Percentiles rank a stretch among this genome's conserved stretches.
phyloP scores from a whole-genome alignment of 2,113 vertebrate species.

The Astatoreochromis straeleni region DNA sequence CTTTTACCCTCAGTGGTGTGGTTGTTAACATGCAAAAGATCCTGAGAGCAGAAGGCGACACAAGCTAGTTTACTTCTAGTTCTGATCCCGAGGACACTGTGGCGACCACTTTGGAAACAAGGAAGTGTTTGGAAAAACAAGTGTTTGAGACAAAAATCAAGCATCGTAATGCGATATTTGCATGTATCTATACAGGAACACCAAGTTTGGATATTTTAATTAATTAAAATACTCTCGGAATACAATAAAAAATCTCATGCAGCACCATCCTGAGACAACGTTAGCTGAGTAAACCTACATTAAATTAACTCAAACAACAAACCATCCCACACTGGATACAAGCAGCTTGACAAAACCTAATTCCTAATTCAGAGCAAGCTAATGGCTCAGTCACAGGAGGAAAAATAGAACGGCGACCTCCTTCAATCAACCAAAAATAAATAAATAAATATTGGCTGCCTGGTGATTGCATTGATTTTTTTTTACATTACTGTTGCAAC shows the following conservation, averaged over 20 bases:
- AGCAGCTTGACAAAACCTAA: not conserved
- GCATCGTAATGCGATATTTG: accelerated
- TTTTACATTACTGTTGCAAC: not conserved
- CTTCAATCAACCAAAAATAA: not conserved
- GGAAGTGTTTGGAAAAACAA: not conserved
- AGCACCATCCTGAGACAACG: not conserved
- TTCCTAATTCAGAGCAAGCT: not conserved
- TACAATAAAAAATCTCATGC: not conserved
- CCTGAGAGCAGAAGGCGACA: not conserved
- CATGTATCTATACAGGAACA: not conserved
- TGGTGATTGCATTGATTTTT: not conserved
- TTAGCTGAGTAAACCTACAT: not conserved
- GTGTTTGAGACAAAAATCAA: not conserved
- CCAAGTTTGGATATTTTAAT: not conserved
- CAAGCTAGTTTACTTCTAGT: not conserved
- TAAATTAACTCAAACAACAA: not conserved
- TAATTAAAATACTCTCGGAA: not conserved
- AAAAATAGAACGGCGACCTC: not conserved
- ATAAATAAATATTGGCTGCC: not conserved
- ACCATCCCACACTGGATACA: not conserved
- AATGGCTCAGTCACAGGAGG: not conserved
- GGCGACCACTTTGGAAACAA: not conserved
- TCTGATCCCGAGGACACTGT: not conserved
- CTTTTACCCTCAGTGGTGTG: not conserved
- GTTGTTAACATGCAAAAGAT: not conserved